A percentile compares a stretch with the other conserved stretches of the same genome.
These are phyloP conservation scores for Siniperca undulata DNA, from an alignment of 2,797 vertebrate genomes.

Conservation along the genomic window DNA sequence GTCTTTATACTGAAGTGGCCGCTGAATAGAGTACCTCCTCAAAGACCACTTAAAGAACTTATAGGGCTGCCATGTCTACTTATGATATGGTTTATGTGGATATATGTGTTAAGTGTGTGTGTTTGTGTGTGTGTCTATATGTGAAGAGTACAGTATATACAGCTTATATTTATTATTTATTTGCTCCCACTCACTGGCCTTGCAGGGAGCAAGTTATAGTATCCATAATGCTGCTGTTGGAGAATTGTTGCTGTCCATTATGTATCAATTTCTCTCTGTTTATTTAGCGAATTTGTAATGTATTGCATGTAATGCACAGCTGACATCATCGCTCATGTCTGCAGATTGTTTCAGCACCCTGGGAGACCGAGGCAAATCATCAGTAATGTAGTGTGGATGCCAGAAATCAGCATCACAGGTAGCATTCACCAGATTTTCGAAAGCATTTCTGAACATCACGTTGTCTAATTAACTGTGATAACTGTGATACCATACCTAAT, in stretches of 20 bases:
- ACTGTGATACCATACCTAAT: conserved; percentile 39
- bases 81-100: too few species aligned
- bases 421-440: conserved; percentile 38
- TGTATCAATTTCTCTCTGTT: conserved; percentile 24
- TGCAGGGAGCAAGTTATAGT: neutral
- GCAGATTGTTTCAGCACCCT: conserved; percentile 14
- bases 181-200: conserved; percentile 20
- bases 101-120: too few species aligned
- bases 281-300: conserved; percentile 29
- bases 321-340: conserved; percentile 30
- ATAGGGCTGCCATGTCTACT: too few species aligned
- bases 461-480: conserved; percentile 42
- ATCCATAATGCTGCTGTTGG: conserved; percentile 20
- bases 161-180: conserved; percentile 16
- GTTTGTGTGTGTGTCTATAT: neutral
- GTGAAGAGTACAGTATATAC: too few species aligned
- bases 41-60: too few species aligned
- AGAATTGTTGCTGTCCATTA: conserved; percentile 13
- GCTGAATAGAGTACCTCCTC: neutral
- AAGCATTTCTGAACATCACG: conserved; percentile 32
- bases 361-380: conserved; percentile 38
- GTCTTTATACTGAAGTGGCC: conserved; percentile 5
- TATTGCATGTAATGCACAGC: conserved; percentile 22
- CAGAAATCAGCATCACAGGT: conserved; percentile 34
- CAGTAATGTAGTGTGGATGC: conserved; percentile 49